Evolutionary conservation across 2,888 invertebrate species (phyloP).

Genomic region (Ferdinandea cuprea): DNA sequence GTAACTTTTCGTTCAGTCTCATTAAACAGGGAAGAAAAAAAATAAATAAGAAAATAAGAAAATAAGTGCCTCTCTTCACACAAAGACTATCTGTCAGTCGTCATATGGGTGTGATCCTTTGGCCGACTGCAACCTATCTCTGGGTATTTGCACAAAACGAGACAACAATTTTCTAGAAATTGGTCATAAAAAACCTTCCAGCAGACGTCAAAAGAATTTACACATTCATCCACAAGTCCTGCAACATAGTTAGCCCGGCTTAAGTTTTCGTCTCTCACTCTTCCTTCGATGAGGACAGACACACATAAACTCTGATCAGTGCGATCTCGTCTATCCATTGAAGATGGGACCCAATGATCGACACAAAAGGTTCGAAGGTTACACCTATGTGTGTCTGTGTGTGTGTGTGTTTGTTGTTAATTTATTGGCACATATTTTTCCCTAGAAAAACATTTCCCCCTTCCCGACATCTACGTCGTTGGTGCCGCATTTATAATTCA

Average conservation of each 20-base stretch:
- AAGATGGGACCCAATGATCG: conserved; percentile 59
- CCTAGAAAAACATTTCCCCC: conserved; percentile 48
- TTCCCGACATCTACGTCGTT: background rate
- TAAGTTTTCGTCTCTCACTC: conserved; percentile 4
- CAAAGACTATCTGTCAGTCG: conserved; percentile 4
- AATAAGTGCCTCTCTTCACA: background rate
- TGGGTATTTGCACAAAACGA: conserved; percentile 50
- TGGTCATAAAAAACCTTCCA: conserved; percentile 61
- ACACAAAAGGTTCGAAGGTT: conserved; percentile 69
- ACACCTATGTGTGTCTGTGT: conserved; percentile 13
- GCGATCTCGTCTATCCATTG: conserved; percentile 61
- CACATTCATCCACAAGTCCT: conserved; percentile 33
- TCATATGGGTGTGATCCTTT: conserved; percentile 28
- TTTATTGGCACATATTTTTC: conserved; percentile 71
- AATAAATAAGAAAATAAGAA: too few relatives aligned
- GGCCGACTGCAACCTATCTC: conserved; percentile 4
- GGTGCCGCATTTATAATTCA: conserved; percentile 56
- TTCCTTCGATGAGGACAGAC: background rate
- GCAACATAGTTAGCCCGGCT: conserved; percentile 55
- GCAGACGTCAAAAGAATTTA: conserved; percentile 42
- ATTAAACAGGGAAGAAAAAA: too few relatives aligned
- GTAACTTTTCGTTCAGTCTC: too few relatives aligned
- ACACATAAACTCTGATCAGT: background rate
- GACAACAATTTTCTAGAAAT: conserved; percentile 59
- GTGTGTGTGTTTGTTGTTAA: conserved; percentile 41